Conservation (phyloP, 2,113 vertebrate species). For the Heterocephalus glaber region DNA sequence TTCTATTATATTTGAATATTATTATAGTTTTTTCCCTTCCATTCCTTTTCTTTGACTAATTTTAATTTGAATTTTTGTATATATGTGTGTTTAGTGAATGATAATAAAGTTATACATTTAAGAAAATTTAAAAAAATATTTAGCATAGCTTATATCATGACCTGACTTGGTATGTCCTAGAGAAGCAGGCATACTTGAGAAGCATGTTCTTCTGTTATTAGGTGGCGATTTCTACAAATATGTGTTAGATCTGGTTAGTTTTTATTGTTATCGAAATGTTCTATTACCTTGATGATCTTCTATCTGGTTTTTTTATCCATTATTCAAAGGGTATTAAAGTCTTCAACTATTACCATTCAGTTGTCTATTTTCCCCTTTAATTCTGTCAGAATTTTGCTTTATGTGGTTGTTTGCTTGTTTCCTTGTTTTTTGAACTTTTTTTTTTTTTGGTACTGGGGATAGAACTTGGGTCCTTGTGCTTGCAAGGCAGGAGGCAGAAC, state of each 20-base stretch:
- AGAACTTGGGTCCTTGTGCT: too few species aligned
- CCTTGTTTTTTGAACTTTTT: too few species aligned
- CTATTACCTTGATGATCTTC: neutral
- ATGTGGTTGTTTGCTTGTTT: neutral
- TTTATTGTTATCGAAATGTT: neutral
- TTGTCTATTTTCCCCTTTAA: neutral
- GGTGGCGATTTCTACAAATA: neutral
- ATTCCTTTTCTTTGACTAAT: too few species aligned
- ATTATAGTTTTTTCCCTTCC: too few species aligned
- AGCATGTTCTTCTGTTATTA: neutral
- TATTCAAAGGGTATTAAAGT: neutral
- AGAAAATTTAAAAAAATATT: too few species aligned
- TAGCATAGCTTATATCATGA: neutral
- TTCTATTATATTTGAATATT: too few species aligned
- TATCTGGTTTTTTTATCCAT: neutral
- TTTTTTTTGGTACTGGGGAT: too few species aligned
- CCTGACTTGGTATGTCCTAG: neutral
- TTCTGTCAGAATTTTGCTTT: neutral
- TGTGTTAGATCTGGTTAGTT: neutral
- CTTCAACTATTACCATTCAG: neutral
- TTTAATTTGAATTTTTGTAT: too few species aligned
- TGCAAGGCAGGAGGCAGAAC: too few species aligned
- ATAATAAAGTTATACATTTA: too few species aligned
- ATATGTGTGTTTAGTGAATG: too few species aligned
- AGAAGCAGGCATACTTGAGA: neutral